Evolutionary conservation across 1,140 invertebrate genomes (phyloP), one percentile per base, ranked within the genome.

Genomic region (Centruroides sculpturatus): DNA sequence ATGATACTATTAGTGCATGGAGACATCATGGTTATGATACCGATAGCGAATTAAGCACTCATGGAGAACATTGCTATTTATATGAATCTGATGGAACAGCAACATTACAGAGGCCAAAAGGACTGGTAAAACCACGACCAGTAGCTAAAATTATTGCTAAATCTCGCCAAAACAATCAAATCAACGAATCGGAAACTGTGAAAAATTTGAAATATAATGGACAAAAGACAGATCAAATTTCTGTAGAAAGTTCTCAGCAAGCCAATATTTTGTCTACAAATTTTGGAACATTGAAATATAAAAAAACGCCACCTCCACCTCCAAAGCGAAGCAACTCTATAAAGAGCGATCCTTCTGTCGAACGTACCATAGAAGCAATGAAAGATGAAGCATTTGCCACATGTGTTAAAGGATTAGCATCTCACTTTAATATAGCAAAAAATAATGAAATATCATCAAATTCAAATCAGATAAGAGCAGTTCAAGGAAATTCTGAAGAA

Each of bases 21-120:
- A 79, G 88, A 64, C 77, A 79, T 41, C 90, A 87, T 71, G 88
- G 91, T 64, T 90, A 87, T 71, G 88, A 91, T 64, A 49, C 60
- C 55, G 12, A 62, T 66, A 52, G 63, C 62, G 59, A 65, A 54
- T 23, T 55, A 56, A 63, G 57, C 10, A 57, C 13, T 10, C 51
- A 8, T 36, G 41, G 41, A 41, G 41, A 41, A 6, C 41, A 41
- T 41, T 41, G 41, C 8, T 41, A 41, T 8, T 41, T 41, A 8
- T 60, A 48, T 63, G 67, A 66, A 74, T 64, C 49, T 6, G 66
- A 62, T 48, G 84, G 85, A 23, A 88, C 88, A 6, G 87, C 89
- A 36, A 92, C 86, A 4, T 75, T 89, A 62, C 88, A 91, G 0
- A 81, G 90, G 63, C 91, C 89, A 4, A 80, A 88, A 68, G 69